A percentile compares a stretch with the other conserved stretches of the same genome.
Evolutionary conservation across 2,797 vertebrate genomes (phyloP).

Genomic region (Buceros bicornis): DNA sequence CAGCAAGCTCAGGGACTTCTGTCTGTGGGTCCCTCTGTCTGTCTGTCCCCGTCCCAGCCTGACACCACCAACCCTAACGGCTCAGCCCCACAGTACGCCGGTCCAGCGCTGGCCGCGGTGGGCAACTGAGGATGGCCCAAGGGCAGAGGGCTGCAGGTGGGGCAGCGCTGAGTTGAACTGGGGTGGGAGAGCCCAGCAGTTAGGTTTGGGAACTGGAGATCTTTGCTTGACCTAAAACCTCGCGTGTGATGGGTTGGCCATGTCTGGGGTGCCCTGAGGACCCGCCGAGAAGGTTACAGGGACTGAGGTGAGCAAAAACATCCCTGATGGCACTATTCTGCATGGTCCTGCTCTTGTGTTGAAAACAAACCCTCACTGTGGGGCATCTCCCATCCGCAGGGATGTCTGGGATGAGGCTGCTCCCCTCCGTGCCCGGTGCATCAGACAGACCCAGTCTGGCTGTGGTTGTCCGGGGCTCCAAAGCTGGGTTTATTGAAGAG

Average conservation of each 20-base stretch:
- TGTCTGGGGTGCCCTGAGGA: neutral
- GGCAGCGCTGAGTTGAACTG: neutral
- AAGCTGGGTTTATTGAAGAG: rapidly evolving
- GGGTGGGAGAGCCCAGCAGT: neutral
- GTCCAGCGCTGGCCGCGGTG: neutral
- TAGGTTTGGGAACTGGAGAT: neutral
- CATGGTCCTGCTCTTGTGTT: neutral
- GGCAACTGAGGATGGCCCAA: neutral
- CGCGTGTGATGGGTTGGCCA: rapidly evolving
- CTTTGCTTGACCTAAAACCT: neutral
- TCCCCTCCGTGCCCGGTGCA: rapidly evolving
- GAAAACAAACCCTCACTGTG: neutral
- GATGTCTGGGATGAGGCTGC: neutral
- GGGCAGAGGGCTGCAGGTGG: neutral
- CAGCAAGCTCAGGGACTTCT: neutral
- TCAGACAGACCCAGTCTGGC: neutral
- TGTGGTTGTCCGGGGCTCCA: neutral
- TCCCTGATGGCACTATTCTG: neutral
- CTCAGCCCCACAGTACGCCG: neutral
- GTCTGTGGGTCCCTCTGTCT: rapidly evolving
- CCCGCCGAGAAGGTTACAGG: neutral
- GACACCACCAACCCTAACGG: rapidly evolving
- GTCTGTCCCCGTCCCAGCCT: neutral
- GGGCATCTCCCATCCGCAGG: neutral
- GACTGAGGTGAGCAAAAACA: neutral